These are phyloP conservation scores for Monopterus albus DNA, from an alignment of 2,113 vertebrate species.

Conservation along the genomic window DNA sequence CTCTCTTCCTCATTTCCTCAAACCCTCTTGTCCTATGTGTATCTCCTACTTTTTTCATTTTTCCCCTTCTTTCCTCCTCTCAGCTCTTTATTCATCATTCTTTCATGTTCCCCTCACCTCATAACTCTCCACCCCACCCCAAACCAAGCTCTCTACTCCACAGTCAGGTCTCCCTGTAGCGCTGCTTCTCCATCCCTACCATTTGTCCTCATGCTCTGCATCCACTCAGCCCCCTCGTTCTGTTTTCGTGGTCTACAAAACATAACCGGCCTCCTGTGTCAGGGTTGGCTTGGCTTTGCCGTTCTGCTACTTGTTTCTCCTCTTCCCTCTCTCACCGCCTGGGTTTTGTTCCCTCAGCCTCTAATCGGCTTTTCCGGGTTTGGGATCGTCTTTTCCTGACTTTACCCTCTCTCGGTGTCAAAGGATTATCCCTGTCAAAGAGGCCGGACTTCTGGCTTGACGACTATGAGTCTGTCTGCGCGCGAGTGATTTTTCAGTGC, in stretches of 20 bases:
- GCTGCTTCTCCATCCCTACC: slow-evolving; percentile 18
- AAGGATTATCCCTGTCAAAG: slow-evolving; percentile 73
- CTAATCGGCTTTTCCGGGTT: slow-evolving; percentile 78
- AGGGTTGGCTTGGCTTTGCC: slow-evolving; percentile 63
- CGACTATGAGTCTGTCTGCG: slow-evolving; percentile 40
- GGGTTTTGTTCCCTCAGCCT: slow-evolving; percentile 70
- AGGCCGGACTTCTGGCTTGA: slow-evolving; percentile 62
- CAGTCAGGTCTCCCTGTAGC: slow-evolving; percentile 30
- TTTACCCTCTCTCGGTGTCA: slow-evolving; percentile 65
- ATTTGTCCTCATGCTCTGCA: slow-evolving; percentile 31
- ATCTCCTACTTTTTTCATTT: neutral
- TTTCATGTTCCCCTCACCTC: neutral
- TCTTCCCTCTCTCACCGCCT: slow-evolving; percentile 52
- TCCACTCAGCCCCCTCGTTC: slow-evolving; percentile 20
- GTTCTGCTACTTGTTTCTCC: slow-evolving; percentile 53
- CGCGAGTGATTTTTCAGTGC: slow-evolving; percentile 21
- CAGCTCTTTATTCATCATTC: slow-evolving; percentile 25
- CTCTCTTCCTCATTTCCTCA: neutral
- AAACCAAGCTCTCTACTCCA: slow-evolving; percentile 8
- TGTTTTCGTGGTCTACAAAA: slow-evolving; percentile 56
- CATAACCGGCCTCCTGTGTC: slow-evolving; percentile 62
- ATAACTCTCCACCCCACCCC: neutral
- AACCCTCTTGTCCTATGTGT: neutral
- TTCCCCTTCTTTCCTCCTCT: neutral
- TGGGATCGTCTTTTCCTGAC: slow-evolving; percentile 73